A percentile compares a stretch with the other conserved stretches of the same genome.
Conservation (phyloP, 2,113 vertebrate genomes). For the Sinosuthora webbiana region DNA sequence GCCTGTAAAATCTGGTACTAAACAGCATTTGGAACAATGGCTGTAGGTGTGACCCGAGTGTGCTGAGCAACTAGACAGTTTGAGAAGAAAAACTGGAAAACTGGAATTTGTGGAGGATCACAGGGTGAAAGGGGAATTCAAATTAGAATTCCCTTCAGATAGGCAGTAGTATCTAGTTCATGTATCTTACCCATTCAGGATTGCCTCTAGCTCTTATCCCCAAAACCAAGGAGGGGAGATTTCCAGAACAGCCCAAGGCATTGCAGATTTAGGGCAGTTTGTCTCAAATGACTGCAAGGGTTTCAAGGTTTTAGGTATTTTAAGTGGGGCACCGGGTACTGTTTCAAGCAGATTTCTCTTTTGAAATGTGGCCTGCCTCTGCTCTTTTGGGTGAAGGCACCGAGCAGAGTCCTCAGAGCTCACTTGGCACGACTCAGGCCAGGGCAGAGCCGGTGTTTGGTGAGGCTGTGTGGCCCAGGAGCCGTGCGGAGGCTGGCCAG, state of each 20-base stretch:
- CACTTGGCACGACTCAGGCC: background rate
- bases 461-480: background rate
- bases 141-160: background rate
- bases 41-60: background rate
- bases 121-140: background rate
- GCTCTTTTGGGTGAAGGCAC: background rate
- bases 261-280: background rate
- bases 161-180: accelerated
- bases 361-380: background rate
- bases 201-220: no score
- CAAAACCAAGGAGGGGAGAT: background rate
- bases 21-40: background rate
- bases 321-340: background rate
- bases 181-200: background rate
- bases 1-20: background rate
- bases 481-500: accelerated
- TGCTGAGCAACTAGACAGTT: background rate
- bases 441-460: accelerated
- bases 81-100: background rate
- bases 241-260: background rate
- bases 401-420: background rate
- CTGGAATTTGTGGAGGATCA: background rate
- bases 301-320: background rate
- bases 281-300: background rate
- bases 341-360: background rate